Percentiles rank a stretch among this genome's conserved stretches.
Evolutionary conservation across 2,888 invertebrate genomes (phyloP).

Genomic region (Falcaria lacertinaria): DNA sequence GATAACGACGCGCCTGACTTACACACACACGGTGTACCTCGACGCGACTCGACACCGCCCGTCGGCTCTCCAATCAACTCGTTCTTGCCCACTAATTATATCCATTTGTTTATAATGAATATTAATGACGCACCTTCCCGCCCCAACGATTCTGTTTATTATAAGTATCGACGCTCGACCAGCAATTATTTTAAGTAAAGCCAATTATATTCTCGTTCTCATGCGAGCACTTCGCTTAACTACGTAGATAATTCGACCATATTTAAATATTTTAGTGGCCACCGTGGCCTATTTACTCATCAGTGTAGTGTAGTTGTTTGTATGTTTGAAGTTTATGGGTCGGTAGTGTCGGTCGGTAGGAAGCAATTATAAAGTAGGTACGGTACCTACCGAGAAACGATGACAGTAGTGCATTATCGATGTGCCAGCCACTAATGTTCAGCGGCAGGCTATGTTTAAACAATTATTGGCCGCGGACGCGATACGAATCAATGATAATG

Average conservation of each 20-base stretch:
- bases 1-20: neutral
- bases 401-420: conserved; percentile 60
- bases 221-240: conserved; percentile 38
- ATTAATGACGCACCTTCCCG: conserved; percentile 60
- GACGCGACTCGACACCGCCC: conserved; percentile 13
- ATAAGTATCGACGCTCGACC: conserved; percentile 54
- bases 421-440: conserved; percentile 58
- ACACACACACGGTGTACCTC: neutral
- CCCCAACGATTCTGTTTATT: conserved; percentile 52
- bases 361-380: conserved; percentile 58
- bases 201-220: conserved; percentile 50
- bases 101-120: conserved; percentile 75
- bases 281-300: conserved; percentile 28
- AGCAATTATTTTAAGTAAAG: conserved; percentile 66
- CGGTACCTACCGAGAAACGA: conserved; percentile 42
- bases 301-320: neutral
- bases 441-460: conserved; percentile 68
- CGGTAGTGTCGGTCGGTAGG: conserved; percentile 16
- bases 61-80: conserved; percentile 58
- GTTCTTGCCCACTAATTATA: conserved; percentile 71
- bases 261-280: conserved; percentile 41
- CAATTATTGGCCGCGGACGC: conserved; percentile 70
- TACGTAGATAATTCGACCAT: conserved; percentile 35
- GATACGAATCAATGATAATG: conserved; percentile 74
- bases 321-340: conserved; percentile 12